phyloP scores from a whole-genome alignment of 2,113 vertebrate species.

The Brachyhypopomus occidentalis region DNA sequence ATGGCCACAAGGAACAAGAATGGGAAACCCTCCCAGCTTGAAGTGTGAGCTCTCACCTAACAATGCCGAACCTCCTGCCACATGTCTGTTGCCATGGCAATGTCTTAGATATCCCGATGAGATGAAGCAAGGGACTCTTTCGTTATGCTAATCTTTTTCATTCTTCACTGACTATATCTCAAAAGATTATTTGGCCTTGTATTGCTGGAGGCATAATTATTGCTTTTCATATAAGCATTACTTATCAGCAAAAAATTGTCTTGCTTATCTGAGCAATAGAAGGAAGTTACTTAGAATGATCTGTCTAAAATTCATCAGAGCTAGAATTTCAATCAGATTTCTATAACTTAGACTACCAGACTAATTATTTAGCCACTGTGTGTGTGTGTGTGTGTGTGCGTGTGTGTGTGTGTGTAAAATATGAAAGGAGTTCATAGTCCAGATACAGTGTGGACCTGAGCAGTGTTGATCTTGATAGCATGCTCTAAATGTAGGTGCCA shows the following conservation, averaged over 20 bases:
- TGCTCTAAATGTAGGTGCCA: neutral
- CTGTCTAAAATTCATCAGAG: neutral
- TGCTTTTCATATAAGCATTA: neutral
- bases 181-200: constrained; percentile 19
- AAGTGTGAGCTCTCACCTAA: constrained; percentile 51
- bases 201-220: constrained; percentile 19
- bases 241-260: neutral
- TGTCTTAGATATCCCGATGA: constrained; percentile 59
- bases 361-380: neutral
- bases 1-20: constrained; percentile 47
- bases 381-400: no score
- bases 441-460: constrained; percentile 18
- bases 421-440: neutral
- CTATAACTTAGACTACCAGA: neutral
- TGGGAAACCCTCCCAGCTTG: constrained; percentile 48
- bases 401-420: no score
- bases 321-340: neutral
- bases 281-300: neutral
- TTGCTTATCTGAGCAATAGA: neutral
- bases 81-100: constrained; percentile 72
- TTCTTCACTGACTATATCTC: constrained; percentile 47
- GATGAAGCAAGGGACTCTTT: constrained; percentile 47
- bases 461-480: constrained; percentile 7
- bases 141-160: constrained; percentile 54
- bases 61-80: constrained; percentile 59